Conservation (phyloP, 2,113 vertebrate species). For the Chionis minor region DNA sequence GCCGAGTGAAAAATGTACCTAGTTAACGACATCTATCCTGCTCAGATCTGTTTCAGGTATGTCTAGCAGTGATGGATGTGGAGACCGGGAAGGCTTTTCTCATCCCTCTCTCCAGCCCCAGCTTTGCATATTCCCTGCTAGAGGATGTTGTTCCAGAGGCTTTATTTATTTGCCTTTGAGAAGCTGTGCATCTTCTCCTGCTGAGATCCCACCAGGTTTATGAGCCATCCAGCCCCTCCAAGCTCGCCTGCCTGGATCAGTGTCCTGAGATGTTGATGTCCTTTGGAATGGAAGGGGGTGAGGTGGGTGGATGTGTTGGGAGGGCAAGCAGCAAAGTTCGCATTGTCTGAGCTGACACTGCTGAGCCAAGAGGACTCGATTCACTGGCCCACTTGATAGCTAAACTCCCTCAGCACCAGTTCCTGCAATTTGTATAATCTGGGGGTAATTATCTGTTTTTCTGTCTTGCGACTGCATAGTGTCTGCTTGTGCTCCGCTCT, state of each 20-base stretch:
- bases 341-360: not conserved
- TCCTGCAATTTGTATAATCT: not conserved
- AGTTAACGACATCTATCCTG: not conserved
- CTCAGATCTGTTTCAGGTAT: not conserved
- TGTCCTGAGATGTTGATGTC: not conserved
- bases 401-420: not conserved
- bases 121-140: not conserved
- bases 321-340: not conserved
- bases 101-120: not conserved
- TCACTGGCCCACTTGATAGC: not conserved
- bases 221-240: not conserved
- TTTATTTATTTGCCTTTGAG: not conserved
- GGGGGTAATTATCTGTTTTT: not conserved
- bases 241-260: not conserved
- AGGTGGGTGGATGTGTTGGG: not conserved
- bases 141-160: not conserved
- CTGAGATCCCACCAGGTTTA: not conserved
- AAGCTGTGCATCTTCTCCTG: not conserved
- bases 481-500: not conserved
- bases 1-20: not conserved
- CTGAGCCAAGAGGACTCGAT: not conserved
- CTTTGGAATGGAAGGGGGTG: not conserved
- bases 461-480: not conserved
- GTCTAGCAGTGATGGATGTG: not conserved
- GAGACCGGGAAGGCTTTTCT: not conserved